These are phyloP conservation scores for Odontophorus gujanensis DNA, from an alignment of 2,113 vertebrate species.

Conservation along the genomic window DNA sequence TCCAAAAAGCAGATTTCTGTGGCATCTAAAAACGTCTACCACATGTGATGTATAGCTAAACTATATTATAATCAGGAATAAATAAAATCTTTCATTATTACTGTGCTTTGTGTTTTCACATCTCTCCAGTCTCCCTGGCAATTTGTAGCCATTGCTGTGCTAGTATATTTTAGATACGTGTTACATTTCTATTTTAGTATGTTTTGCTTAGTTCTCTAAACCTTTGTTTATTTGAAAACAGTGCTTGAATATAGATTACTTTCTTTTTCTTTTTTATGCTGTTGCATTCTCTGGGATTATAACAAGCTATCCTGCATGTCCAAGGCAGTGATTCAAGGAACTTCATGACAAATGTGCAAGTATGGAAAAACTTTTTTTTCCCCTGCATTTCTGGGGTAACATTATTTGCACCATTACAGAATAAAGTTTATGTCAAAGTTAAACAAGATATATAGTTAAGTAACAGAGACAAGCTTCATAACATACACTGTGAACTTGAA, in stretches of 20 bases:
- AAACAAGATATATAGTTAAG: not conserved
- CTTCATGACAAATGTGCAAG: fast-evolving
- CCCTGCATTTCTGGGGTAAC: not conserved
- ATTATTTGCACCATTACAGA: not conserved
- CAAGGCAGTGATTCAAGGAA: not conserved
- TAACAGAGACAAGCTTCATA: not conserved
- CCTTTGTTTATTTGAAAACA: not conserved
- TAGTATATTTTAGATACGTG: not conserved
- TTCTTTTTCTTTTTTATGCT: not conserved
- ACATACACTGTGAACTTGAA: not conserved
- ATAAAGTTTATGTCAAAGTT: not conserved
- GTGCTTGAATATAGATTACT: not conserved
- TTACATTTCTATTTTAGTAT: not conserved
- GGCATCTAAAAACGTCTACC: not conserved
- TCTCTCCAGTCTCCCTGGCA: not conserved
- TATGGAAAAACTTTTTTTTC: not conserved
- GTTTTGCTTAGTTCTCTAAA: not conserved
- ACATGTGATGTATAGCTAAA: not conserved
- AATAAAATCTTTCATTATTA: not conserved
- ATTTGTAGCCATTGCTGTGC: not conserved
- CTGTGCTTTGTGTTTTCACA: not conserved
- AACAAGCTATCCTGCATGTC: not conserved
- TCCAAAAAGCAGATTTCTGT: not conserved
- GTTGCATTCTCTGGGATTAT: not conserved
- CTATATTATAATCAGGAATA: not conserved